Percentiles rank a stretch among this genome's conserved stretches.
These are phyloP conservation scores for Idaea straminata DNA, from an alignment of 2,888 invertebrate species.

Conservation along the genomic window DNA sequence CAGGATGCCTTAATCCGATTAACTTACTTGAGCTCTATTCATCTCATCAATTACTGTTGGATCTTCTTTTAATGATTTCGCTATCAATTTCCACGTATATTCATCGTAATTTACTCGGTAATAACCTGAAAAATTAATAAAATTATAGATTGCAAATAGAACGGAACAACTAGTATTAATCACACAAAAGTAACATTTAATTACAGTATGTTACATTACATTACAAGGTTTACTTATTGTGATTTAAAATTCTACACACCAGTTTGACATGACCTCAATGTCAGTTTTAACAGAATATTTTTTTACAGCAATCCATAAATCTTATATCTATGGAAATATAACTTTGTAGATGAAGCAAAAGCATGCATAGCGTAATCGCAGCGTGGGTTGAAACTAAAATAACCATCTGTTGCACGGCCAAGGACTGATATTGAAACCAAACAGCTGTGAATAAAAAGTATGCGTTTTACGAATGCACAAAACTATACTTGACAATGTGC, in stretches of 20 bases:
- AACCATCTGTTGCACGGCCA: constrained; percentile 48
- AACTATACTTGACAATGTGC: background rate
- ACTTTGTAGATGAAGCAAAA: constrained; percentile 6
- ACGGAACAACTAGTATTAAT: background rate
- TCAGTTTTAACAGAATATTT: background rate
- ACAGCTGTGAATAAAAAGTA: constrained; percentile 34
- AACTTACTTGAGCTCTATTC: constrained; percentile 73
- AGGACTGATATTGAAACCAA: constrained; percentile 39
- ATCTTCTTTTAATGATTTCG: constrained; percentile 60
- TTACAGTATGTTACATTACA: background rate
- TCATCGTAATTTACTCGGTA: constrained; percentile 81
- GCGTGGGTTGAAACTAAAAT: constrained; percentile 46
- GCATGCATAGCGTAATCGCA: constrained; percentile 21
- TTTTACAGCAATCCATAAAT: background rate
- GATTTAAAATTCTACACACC: background rate
- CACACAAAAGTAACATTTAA: too few relatives aligned
- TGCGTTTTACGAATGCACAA: background rate
- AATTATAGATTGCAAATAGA: background rate
- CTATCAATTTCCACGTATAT: constrained; percentile 75
- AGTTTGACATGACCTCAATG: background rate
- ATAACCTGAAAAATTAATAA: constrained; percentile 63
- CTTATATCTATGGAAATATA: background rate
- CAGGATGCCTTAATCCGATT: background rate
- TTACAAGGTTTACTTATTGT: background rate
- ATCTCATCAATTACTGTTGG: constrained; percentile 58